phyloP scores from a whole-genome alignment of 2,797 vertebrate species.

The Eulemur rubriventer region DNA sequence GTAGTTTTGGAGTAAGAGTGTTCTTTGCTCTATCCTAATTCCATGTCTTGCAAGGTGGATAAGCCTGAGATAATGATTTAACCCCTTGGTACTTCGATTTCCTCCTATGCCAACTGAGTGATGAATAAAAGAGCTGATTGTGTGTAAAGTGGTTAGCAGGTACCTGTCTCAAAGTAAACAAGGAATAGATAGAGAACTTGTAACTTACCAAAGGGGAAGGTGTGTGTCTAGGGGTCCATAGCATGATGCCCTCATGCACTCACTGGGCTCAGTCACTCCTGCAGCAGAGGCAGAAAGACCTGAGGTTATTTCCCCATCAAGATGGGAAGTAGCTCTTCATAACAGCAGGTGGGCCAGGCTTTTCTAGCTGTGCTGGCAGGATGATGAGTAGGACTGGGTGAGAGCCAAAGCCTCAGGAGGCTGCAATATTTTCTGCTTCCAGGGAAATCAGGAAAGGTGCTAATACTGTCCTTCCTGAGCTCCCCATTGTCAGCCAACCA shows the following conservation, averaged over 20 bases:
- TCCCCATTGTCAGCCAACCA: not conserved
- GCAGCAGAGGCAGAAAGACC: not conserved
- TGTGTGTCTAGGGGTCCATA: no score
- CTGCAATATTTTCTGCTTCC: not conserved
- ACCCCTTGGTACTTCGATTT: not conserved
- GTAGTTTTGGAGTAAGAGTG: not conserved
- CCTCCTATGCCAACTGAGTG: not conserved
- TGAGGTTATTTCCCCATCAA: not conserved
- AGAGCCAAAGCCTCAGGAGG: not conserved
- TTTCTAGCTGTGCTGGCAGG: not conserved
- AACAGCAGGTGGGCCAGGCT: not conserved
- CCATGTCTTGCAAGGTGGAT: not conserved
- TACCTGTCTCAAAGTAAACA: not conserved
- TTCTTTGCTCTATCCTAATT: not conserved
- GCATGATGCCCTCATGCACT: accelerated
- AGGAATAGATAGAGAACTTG: not conserved
- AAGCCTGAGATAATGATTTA: not conserved
- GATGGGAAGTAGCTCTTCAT: not conserved
- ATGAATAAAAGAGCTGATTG: not conserved
- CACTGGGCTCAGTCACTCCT: accelerated
- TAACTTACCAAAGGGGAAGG: no score
- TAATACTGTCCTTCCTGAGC: not conserved
- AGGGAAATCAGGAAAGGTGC: not conserved
- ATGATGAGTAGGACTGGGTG: no score
- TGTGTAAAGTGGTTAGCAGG: not conserved